phyloP scores from a whole-genome alignment of 37 sponge, comb jelly and placozoan genomes.

The Eunapius fragilis region DNA sequence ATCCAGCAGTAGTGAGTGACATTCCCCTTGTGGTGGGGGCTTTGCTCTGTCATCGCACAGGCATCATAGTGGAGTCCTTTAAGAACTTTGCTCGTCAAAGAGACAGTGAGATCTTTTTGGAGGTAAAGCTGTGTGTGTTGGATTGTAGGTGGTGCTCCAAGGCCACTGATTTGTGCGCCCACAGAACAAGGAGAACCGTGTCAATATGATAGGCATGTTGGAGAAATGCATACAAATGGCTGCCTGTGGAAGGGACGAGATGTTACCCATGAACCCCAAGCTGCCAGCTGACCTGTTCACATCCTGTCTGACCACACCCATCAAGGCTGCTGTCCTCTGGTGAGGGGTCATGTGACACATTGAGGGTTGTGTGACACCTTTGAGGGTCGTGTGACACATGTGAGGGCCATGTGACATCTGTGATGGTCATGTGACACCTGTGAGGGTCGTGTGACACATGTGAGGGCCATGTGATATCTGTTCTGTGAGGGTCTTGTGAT shows the following conservation, averaged over 20 bases:
- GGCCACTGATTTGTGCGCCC: background rate
- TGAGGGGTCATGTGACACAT: too few relatives aligned
- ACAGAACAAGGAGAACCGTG: background rate
- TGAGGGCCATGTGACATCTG: too few relatives aligned
- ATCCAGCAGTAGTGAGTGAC: too few relatives aligned
- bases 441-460: too few relatives aligned
- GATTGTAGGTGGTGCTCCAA: background rate
- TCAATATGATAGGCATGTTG: conserved; percentile 31
- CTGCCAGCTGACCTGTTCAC: conserved; percentile 98
- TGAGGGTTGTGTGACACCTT: too few relatives aligned
- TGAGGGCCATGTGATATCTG: too few relatives aligned
- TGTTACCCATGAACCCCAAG: conserved; percentile 92
- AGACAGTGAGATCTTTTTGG: conserved; percentile 70
- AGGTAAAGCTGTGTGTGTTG: conserved; percentile 10
- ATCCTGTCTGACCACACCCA: conserved; percentile 93
- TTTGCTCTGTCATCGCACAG: conserved; percentile 14
- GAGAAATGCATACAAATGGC: conserved; percentile 85
- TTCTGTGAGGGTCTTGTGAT: too few relatives aligned
- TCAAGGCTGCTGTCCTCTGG: conserved; percentile 81
- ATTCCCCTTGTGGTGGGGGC: too few relatives aligned
- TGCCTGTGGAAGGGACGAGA: conserved; percentile 84
- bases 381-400: too few relatives aligned
- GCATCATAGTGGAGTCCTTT: conserved; percentile 83
- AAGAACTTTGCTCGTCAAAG: conserved; percentile 86
- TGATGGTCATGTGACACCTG: too few relatives aligned